phyloP scores from a whole-genome alignment of 2,888 invertebrate genomes.

The Imbricaverruca yamaguchii region DNA sequence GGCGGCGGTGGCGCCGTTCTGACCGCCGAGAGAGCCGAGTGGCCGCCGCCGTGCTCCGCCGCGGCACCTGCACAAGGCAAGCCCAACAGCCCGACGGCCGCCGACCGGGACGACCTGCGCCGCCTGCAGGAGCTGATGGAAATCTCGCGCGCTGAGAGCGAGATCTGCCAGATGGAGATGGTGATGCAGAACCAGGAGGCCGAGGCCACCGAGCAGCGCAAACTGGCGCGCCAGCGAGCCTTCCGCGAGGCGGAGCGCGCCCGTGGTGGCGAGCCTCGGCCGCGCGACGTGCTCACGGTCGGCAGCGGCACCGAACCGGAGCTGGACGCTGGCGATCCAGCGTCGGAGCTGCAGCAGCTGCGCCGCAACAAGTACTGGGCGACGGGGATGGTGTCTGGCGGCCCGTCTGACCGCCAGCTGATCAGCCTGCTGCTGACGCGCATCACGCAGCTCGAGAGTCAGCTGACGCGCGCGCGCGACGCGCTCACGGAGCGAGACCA shows the following conservation, averaged over 20 bases:
- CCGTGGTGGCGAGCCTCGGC: neutral
- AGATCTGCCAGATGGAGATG: constrained; percentile 17
- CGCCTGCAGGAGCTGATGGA: constrained; percentile 10
- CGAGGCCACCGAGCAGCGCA: constrained; percentile 7
- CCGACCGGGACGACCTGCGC: neutral
- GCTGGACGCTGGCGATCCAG: neutral
- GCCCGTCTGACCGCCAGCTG: neutral
- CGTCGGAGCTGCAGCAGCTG: neutral
- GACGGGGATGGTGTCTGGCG: neutral
- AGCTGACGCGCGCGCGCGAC: neutral
- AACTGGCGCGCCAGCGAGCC: neutral
- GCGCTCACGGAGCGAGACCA: neutral
- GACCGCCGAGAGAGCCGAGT: too few relatives aligned
- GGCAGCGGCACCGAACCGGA: neutral
- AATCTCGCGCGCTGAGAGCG: neutral
- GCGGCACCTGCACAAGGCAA: neutral
- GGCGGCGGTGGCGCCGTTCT: neutral
- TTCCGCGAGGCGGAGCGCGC: neutral
- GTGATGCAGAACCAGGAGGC: constrained; percentile 14
- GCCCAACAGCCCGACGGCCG: neutral
- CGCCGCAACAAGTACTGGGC: constrained; percentile 6
- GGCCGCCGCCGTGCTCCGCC: neutral
- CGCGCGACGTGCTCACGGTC: neutral
- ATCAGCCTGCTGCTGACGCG: neutral
- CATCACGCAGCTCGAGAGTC: neutral